Base-by-base conservation (phyloP, 92 coral and sea anemone genomes). In the Desmophyllum pertusum region DNA sequence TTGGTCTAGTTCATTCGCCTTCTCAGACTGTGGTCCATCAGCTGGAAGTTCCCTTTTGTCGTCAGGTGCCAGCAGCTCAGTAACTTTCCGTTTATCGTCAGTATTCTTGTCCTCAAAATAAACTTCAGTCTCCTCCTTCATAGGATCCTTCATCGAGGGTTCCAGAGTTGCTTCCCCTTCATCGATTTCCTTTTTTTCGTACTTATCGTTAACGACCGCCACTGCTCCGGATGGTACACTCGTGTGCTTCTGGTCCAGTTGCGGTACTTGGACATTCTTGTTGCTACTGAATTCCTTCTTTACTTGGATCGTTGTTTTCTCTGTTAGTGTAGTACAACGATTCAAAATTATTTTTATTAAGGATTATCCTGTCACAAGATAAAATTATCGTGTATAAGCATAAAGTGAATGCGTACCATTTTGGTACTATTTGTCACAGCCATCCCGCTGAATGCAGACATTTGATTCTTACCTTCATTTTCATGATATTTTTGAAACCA, bases 401-500 rank as follows among this genome's bases (percentile, higher is more conserved):
- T 29, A 29, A 30, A 10, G 70, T 65, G 23, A 29, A 17, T 10
- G 19, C 70, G 39, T 10, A 29, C 29, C 31, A 0, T 35, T 40
- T 23, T 2, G 10, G 73, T 35, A 68, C 46, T 36, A 5, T 19
- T 8, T 10, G 10, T n/a, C 35, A 23, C 6, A 37, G 73, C 43
- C 73, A 35, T 36, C 14, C 41, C n/a, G n/a, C n/a, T 68, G 73
- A 19, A 35, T 19, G 73, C n/a, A 35, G 7, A 14, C 3, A 52
- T 17, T 15, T 29, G 0, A 0, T 17, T 50, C 41, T 75, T 75
- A 35, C 80, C 80, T 50, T 50, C 46, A 45, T 8, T 55, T 53
- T 33, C 65, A 19, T 75, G 64, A 31, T 75, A 75, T 37, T 75
- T 75, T 55, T 75, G 43, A 55, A 75, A 75, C 80, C 80, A 75